phyloP scores from a whole-genome alignment of 1,140 invertebrate species.

The Eupristina koningsbergeri region DNA sequence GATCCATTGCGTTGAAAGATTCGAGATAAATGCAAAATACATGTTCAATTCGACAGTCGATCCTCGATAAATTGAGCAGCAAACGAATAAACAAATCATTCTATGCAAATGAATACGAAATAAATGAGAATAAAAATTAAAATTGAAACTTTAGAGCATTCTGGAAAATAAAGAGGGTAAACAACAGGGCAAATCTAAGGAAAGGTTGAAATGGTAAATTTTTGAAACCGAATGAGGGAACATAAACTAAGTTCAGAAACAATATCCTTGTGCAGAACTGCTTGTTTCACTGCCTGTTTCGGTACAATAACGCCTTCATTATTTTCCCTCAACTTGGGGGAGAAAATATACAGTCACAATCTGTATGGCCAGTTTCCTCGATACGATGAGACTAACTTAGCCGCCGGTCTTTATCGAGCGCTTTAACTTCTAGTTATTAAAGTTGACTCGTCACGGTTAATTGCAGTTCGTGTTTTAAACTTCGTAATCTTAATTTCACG shows the following conservation, averaged over 20 bases:
- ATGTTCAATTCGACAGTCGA: not conserved
- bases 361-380: not conserved
- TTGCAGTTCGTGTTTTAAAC: conserved; percentile 22
- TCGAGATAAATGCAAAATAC: not conserved
- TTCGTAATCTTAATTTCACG: conserved; percentile 7
- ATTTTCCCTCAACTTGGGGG: not conserved
- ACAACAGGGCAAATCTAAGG: too few relatives aligned
- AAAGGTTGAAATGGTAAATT: not conserved
- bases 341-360: conserved; percentile 8
- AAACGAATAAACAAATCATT: not conserved
- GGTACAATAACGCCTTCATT: not conserved
- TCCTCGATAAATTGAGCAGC: not conserved
- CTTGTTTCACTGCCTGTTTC: not conserved
- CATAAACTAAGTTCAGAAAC: not conserved
- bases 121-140: not conserved
- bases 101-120: not conserved
- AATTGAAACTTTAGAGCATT: not conserved
- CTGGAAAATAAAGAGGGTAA: not conserved
- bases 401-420: not conserved
- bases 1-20: not conserved
- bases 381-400: not conserved
- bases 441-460: conserved; percentile 27
- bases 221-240: not conserved
- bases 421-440: conserved; percentile 29
- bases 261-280: not conserved